Evolutionary conservation across 2,888 invertebrate species (phyloP).

Genomic region (Cryptophagus acutangulus): DNA sequence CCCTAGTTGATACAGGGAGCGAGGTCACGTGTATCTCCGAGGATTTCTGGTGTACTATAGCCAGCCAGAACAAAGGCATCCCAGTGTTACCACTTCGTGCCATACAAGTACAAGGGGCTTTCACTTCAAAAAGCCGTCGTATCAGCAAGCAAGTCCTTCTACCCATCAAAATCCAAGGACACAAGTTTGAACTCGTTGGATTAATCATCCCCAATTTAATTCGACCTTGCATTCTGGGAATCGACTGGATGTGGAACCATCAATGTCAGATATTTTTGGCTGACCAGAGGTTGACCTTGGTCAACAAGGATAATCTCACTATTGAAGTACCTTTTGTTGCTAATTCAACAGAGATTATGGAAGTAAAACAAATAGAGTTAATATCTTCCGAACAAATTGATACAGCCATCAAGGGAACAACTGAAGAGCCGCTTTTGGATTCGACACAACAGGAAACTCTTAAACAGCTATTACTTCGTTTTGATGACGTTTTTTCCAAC

Average conservation of each 20-base stretch:
- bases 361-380: background rate
- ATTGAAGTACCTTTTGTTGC: background rate
- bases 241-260: background rate
- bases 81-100: background rate
- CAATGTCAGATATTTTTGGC: background rate
- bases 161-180: background rate
- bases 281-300: background rate
- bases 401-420: background rate
- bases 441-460: background rate
- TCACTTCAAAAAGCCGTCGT: background rate
- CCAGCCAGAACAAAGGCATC: background rate
- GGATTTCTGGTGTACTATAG: background rate
- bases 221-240: background rate
- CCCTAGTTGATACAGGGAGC: background rate
- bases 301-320: background rate
- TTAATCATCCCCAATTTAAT: background rate
- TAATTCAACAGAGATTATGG: background rate
- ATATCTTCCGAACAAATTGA: background rate
- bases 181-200: background rate
- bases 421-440: background rate
- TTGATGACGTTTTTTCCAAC: background rate
- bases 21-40: background rate
- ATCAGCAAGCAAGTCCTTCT: background rate
- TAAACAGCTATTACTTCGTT: too few species aligned
- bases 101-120: background rate